Percentiles rank a stretch among this genome's conserved stretches.
These are phyloP conservation scores for Pomacea canaliculata DNA, from an alignment of 2,888 invertebrate genomes.

Conservation along the genomic window DNA sequence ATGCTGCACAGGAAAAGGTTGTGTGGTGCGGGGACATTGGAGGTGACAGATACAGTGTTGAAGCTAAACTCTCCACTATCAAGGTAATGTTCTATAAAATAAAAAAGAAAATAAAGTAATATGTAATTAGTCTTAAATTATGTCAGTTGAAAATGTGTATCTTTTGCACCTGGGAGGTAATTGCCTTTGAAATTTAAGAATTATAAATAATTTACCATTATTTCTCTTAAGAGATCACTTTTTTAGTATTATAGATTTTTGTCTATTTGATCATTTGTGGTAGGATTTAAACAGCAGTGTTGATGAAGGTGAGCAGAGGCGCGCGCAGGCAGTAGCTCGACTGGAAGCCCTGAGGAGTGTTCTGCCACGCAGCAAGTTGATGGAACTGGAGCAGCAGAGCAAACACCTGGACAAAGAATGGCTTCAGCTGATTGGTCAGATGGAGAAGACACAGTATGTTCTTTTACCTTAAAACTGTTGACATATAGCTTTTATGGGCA, in stretches of 20 bases:
- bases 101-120: no score
- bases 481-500: background rate
- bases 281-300: constrained; percentile 73
- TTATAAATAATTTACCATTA: no score
- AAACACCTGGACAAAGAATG: constrained; percentile 77
- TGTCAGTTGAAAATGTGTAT: no score
- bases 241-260: no score
- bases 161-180: no score
- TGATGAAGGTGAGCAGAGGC: constrained; percentile 76
- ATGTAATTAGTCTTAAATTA: no score
- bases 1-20: constrained; percentile 88
- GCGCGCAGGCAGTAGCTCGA: constrained; percentile 79
- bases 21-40: constrained; percentile 88
- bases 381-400: constrained; percentile 55
- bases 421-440: constrained; percentile 78
- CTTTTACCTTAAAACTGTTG: background rate
- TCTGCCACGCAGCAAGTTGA: constrained; percentile 53
- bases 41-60: constrained; percentile 86
- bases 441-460: constrained; percentile 74
- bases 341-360: constrained; percentile 74
- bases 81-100: constrained; percentile 45
- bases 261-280: background rate
- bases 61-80: constrained; percentile 84
- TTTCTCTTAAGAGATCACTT: no score
- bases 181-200: no score